phyloP scores from a whole-genome alignment of 2,797 vertebrate genomes.

The Adrianichthys oophorus region DNA sequence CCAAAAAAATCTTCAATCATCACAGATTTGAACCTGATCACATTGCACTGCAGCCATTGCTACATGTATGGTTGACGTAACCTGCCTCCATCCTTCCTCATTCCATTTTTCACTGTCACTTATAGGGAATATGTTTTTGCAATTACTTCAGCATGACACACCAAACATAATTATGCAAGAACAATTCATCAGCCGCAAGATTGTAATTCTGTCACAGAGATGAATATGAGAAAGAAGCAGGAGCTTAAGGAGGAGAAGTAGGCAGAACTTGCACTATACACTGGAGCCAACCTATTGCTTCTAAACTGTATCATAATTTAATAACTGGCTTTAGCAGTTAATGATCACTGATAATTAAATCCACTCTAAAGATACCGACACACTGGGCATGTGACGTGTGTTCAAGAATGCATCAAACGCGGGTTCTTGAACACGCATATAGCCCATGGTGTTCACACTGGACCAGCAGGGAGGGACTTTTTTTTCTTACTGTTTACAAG shows the following conservation, averaged over 20 bases:
- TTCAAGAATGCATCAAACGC: not conserved
- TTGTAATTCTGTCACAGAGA: constrained; percentile 34
- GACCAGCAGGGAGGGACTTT: too few species aligned
- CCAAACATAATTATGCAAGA: constrained; percentile 16
- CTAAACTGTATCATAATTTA: constrained; percentile 59
- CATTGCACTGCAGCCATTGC: too few species aligned
- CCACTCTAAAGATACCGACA: constrained; percentile 34
- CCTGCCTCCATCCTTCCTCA: not conserved
- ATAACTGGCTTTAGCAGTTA: constrained; percentile 30
- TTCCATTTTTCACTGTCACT: not conserved
- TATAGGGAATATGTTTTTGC: constrained; percentile 1
- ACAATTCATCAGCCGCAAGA: constrained; percentile 25
- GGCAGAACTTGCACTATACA: constrained; percentile 29
- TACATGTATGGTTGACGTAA: too few species aligned
- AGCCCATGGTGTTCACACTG: too few species aligned
- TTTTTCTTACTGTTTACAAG: too few species aligned
- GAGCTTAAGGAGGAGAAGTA: constrained; percentile 24
- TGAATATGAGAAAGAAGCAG: constrained; percentile 15
- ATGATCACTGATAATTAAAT: constrained; percentile 45
- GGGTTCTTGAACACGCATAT: constrained; percentile 21
- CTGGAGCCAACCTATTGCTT: constrained; percentile 58
- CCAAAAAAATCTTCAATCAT: too few species aligned
- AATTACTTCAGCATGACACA: constrained; percentile 10
- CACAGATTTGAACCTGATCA: too few species aligned
- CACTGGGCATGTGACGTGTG: constrained; percentile 1